These are phyloP conservation scores for Lymantria monacha DNA, from an alignment of 2,888 invertebrate genomes.

Conservation along the genomic window DNA sequence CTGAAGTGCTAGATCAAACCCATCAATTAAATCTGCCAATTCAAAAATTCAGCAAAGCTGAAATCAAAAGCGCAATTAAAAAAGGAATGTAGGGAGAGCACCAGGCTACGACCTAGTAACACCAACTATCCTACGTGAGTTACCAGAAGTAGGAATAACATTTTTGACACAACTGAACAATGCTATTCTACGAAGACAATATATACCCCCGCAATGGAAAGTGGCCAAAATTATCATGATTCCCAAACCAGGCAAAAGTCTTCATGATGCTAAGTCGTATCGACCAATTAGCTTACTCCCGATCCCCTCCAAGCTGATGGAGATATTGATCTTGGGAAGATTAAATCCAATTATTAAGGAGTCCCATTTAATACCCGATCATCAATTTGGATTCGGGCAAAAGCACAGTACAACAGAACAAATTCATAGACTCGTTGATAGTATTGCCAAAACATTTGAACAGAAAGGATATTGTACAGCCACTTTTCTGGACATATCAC, in stretches of 20 bases:
- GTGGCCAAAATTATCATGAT: conserved; percentile 14
- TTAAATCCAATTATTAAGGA: neutral
- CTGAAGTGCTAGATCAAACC: neutral
- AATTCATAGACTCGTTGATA: neutral
- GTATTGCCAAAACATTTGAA: neutral
- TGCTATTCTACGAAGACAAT: conserved; percentile 2
- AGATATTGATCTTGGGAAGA: neutral
- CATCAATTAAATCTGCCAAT: neutral
- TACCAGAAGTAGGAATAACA: neutral
- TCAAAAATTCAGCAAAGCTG: neutral
- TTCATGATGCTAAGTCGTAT: neutral
- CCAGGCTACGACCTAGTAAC: neutral
- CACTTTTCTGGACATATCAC: too few species aligned
- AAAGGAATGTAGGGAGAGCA: neutral
- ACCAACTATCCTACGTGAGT: neutral
- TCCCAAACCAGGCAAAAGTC: conserved; percentile 12
- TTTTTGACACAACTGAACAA: conserved; percentile 10
- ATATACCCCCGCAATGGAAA: conserved; percentile 18
- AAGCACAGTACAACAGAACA: neutral
- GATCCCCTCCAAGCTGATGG: neutral
- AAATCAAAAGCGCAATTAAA: neutral
- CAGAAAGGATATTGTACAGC: neutral
- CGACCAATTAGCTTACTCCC: neutral
- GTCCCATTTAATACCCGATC: neutral
- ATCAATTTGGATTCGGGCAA: too few species aligned